Conservation (phyloP, 2,113 vertebrate genomes). For the Potamarius usumacintae region DNA sequence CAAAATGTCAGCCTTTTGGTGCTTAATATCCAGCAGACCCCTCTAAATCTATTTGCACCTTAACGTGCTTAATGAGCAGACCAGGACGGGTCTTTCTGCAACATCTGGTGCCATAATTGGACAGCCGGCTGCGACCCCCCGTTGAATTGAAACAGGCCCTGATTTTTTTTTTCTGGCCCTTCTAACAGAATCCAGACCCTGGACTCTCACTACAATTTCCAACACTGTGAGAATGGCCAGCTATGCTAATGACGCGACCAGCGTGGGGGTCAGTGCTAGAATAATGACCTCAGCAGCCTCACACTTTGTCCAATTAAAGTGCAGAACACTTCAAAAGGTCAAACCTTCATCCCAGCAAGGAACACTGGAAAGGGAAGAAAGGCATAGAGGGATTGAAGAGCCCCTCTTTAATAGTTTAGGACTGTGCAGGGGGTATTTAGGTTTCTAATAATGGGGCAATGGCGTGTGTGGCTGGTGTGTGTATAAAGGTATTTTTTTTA, state of each 20-base stretch:
- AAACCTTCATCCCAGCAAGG: slow-evolving; percentile 49
- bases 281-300: slow-evolving; percentile 52
- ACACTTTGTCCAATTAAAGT: slow-evolving; percentile 53
- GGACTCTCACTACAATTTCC: slow-evolving; percentile 21
- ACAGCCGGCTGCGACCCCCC: slow-evolving; percentile 41
- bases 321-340: slow-evolving; percentile 56
- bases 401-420: slow-evolving; percentile 46
- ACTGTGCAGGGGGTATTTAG: slow-evolving; percentile 47
- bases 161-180: slow-evolving; percentile 25
- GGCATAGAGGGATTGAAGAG: slow-evolving; percentile 46
- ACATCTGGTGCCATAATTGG: slow-evolving; percentile 57
- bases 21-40: slow-evolving; percentile 11
- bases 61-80: slow-evolving; percentile 42
- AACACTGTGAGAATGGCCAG: slow-evolving; percentile 35
- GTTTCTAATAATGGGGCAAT: slow-evolving; percentile 49
- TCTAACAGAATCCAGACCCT: slow-evolving; percentile 58
- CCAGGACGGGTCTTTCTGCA: slow-evolving; percentile 34
- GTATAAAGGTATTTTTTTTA: slow-evolving; percentile 37
- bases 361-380: slow-evolving; percentile 46
- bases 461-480: slow-evolving; percentile 40
- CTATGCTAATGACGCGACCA: slow-evolving; percentile 37
- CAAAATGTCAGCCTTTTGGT: slow-evolving; percentile 6
- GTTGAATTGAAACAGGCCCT: slow-evolving; percentile 42
- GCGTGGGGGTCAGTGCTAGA: slow-evolving; percentile 38
- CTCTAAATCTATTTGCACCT: slow-evolving; percentile 41